phyloP scores from a whole-genome alignment of 2,797 vertebrate genomes.

The Gadopsis marmoratus region DNA sequence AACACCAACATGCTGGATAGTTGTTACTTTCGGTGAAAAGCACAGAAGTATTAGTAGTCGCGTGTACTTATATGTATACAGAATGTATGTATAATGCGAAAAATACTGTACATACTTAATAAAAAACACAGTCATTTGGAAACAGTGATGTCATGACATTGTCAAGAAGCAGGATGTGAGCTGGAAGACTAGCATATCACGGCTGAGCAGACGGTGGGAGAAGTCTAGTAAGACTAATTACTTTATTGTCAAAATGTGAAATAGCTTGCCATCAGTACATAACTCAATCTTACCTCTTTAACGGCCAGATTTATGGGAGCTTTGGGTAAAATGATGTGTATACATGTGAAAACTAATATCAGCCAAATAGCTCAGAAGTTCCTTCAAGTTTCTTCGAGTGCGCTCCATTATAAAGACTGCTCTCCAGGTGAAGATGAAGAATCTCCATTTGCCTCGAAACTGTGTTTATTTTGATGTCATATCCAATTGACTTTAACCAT shows the following conservation, averaged over 20 bases:
- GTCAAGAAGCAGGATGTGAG: background rate
- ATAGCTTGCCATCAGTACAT: background rate
- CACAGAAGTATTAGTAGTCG: background rate
- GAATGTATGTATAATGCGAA: no score
- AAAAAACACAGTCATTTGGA: background rate
- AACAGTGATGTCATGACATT: background rate
- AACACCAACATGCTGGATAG: background rate
- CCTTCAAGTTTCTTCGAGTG: background rate
- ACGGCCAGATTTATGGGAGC: background rate
- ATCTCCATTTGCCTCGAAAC: background rate
- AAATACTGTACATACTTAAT: background rate
- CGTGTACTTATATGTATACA: no score
- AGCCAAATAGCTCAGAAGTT: background rate
- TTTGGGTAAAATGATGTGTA: background rate
- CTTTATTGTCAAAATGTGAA: conserved; percentile 1
- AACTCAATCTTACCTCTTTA: background rate
- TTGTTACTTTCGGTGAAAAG: background rate
- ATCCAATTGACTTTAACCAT: background rate
- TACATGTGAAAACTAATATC: background rate
- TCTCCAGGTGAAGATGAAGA: background rate
- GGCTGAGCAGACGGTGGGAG: no score
- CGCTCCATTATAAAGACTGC: background rate
- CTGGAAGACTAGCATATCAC: no score
- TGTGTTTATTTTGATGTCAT: conserved; percentile 4
- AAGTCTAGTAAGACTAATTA: background rate